Evolutionary conservation across 2,797 vertebrate genomes (phyloP).

Genomic region (Melopsittacus undulatus): DNA sequence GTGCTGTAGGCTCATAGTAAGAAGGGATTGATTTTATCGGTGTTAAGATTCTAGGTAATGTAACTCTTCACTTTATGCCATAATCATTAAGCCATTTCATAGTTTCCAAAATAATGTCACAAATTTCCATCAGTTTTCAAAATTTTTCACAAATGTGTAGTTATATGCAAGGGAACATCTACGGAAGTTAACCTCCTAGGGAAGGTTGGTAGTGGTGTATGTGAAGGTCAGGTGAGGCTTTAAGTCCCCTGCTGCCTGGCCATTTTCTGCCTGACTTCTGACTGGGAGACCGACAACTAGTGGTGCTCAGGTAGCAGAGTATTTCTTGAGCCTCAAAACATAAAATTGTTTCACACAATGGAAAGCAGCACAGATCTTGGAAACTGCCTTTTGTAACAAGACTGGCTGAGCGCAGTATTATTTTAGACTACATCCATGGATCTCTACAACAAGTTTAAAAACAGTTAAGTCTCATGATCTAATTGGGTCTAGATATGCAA

Average conservation of each 20-base stretch:
- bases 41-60: neutral
- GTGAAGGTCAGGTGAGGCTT: neutral
- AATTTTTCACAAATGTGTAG: neutral
- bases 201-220: neutral
- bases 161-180: neutral
- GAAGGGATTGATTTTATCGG: neutral
- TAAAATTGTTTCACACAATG: neutral
- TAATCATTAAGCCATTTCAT: neutral
- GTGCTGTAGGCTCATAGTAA: neutral
- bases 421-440: constrained; percentile 3
- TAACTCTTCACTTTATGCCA: neutral
- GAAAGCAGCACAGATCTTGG: neutral
- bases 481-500: neutral
- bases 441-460: neutral
- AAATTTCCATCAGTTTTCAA: neutral
- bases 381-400: neutral
- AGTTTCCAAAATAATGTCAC: neutral
- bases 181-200: neutral
- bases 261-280: neutral
- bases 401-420: neutral
- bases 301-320: neutral
- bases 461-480: neutral
- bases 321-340: neutral
- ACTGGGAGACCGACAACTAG: too few species aligned
- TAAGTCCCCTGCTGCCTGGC: rapidly evolving